Conservation (phyloP, 2,888 invertebrate species). For the Autographa gamma region DNA sequence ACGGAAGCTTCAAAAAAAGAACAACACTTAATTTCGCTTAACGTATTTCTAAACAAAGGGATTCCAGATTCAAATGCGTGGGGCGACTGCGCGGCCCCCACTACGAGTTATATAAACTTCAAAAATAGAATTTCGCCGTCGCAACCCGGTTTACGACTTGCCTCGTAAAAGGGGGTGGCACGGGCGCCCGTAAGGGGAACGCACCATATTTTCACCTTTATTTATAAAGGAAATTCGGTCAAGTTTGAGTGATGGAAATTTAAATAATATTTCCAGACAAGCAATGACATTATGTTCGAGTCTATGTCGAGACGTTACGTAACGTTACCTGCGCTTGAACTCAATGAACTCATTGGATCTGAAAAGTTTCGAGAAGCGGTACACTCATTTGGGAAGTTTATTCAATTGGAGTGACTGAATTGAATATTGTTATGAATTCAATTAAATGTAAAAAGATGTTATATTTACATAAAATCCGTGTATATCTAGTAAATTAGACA, state of each 20-base stretch:
- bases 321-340: conserved; percentile 10
- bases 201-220: conserved; percentile 78
- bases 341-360: conserved; percentile 8
- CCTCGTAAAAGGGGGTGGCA: conserved; percentile 76
- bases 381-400: neutral
- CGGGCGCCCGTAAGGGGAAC: conserved; percentile 67
- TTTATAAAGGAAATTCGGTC: conserved; percentile 72
- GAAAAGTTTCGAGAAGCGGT: neutral
- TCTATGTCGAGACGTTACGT: conserved; percentile 11
- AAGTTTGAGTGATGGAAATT: conserved; percentile 65
- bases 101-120: conserved; percentile 79
- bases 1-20: conserved; percentile 58
- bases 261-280: conserved; percentile 48
- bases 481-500: too few relatives aligned
- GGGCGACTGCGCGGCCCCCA: conserved; percentile 62
- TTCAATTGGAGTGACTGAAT: neutral
- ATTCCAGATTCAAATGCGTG: conserved; percentile 73
- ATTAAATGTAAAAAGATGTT: neutral
- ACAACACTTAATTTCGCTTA: conserved; percentile 60
- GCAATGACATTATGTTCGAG: conserved; percentile 19
- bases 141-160: conserved; percentile 76
- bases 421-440: neutral
- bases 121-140: conserved; percentile 80
- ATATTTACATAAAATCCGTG: too few relatives aligned
- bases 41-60: conserved; percentile 64